Conservation (phyloP, 2,797 vertebrate species). For the Bradypus variegatus region DNA sequence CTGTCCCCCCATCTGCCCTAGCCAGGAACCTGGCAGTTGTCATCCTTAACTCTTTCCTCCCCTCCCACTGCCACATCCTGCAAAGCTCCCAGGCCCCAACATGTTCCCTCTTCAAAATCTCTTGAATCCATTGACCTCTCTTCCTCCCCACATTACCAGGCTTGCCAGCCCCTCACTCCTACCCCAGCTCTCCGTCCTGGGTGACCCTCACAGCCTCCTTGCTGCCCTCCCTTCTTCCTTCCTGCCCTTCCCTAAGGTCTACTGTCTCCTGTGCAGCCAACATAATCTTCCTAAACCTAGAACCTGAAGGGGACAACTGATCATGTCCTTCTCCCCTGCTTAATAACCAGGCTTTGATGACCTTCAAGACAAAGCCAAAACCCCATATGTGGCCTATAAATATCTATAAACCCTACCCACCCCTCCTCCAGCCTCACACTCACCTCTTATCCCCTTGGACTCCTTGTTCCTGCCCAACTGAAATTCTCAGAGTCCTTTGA, state of each 20-base stretch:
- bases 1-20: no score
- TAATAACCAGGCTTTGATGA: no score
- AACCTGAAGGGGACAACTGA: neutral
- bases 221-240: neutral
- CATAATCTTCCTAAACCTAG: neutral
- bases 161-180: neutral
- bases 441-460: neutral
- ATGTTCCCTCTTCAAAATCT: neutral
- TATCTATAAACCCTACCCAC: rapidly evolving
- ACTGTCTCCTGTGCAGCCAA: neutral
- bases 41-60: neutral
- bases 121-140: neutral
- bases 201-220: rapidly evolving
- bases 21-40: rapidly evolving
- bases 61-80: neutral
- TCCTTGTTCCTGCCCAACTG: neutral
- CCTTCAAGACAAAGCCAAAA: neutral
- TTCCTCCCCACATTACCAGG: neutral
- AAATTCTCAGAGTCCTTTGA: neutral
- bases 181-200: neutral
- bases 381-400: neutral
- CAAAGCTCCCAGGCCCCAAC: neutral
- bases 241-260: neutral
- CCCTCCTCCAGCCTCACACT: neutral
- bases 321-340: neutral